These are phyloP conservation scores for Bagarius yarrelli DNA, from an alignment of 2,113 vertebrate species.

Conservation along the genomic window DNA sequence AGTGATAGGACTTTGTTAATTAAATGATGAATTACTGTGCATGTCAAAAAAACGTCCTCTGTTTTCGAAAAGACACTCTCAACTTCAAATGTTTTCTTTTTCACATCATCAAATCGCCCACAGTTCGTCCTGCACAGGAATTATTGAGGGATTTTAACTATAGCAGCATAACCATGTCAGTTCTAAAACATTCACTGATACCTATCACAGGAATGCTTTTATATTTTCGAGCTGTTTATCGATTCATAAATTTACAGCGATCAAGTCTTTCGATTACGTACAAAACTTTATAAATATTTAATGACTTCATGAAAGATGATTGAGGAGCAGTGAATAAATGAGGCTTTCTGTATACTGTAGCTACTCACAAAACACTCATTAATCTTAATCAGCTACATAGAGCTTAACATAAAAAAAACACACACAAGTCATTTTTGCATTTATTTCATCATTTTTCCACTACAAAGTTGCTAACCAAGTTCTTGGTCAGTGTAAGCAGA, in stretches of 20 bases:
- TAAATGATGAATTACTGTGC: constrained; percentile 42
- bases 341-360: constrained; percentile 57
- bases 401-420: constrained; percentile 62
- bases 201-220: neutral
- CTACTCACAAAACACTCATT: constrained; percentile 66
- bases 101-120: neutral
- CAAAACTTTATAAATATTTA: neutral
- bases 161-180: neutral
- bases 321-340: constrained; percentile 59
- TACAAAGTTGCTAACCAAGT: constrained; percentile 51
- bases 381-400: constrained; percentile 64
- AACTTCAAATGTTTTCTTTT: constrained; percentile 8
- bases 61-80: neutral
- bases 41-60: constrained; percentile 24
- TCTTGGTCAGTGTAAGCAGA: too few species aligned
- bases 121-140: neutral
- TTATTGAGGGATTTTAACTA: neutral
- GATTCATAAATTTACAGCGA: neutral
- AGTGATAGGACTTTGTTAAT: constrained; percentile 43
- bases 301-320: constrained; percentile 55
- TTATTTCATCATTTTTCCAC: constrained; percentile 55
- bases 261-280: neutral
- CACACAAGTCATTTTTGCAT: constrained; percentile 55
- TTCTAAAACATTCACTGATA: neutral
- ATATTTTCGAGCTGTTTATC: neutral